Conservation (phyloP, 2,113 vertebrate genomes). For the Pterocles gutturalis region DNA sequence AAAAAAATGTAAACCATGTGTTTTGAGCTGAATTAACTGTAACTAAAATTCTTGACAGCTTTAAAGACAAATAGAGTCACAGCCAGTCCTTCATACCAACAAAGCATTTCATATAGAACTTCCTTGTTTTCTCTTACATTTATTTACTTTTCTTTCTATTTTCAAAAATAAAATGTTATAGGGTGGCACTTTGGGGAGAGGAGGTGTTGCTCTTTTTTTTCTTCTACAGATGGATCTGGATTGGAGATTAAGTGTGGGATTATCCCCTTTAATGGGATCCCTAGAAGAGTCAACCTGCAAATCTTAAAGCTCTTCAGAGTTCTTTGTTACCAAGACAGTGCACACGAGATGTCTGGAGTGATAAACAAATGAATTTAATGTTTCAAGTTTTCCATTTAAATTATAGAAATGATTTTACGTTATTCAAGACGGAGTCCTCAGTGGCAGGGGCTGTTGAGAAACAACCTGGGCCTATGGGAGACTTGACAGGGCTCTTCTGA, state of each 20-base stretch:
- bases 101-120: background rate
- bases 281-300: background rate
- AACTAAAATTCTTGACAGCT: slow-evolving; percentile 16
- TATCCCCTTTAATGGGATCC: background rate
- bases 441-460: background rate
- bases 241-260: background rate
- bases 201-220: no score
- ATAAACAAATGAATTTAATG: background rate
- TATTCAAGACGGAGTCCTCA: background rate
- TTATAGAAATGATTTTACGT: background rate
- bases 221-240: background rate
- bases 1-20: background rate
- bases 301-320: background rate
- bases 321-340: background rate
- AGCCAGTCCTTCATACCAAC: background rate
- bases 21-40: slow-evolving; percentile 24
- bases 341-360: background rate
- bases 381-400: background rate
- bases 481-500: rapidly evolving
- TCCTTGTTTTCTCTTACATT: background rate
- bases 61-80: background rate
- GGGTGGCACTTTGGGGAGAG: background rate
- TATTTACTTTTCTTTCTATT: slow-evolving; percentile 9
- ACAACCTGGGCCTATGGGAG: background rate
- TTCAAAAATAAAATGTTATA: background rate